Conservation (phyloP, 1,140 invertebrate genomes). For the Artemia franciscana region DNA sequence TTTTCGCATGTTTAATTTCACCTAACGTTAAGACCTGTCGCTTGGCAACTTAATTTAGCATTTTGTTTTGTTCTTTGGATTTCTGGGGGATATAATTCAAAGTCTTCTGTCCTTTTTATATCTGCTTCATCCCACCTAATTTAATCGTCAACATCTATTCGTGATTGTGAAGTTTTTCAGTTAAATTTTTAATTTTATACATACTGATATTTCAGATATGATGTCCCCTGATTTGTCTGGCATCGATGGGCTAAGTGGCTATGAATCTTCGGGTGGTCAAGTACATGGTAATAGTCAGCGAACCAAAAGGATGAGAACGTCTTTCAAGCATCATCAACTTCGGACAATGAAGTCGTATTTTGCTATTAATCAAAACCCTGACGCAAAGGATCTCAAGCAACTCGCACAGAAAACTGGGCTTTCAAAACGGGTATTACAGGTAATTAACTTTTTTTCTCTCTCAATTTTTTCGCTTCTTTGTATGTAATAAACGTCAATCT, state of each 20-base stretch:
- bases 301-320: slow-evolving; percentile 81
- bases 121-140: no score
- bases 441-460: slow-evolving; percentile 24
- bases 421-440: slow-evolving; percentile 84
- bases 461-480: no score
- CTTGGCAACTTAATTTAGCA: no score
- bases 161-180: no score
- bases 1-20: no score
- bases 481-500: neutral
- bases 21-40: no score
- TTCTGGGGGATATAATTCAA: no score
- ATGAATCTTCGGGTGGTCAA: neutral
- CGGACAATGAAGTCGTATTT: slow-evolving; percentile 94
- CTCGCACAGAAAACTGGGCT: slow-evolving; percentile 87
- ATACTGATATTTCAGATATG: no score
- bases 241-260: neutral
- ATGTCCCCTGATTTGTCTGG: neutral
- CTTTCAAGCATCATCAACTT: slow-evolving; percentile 91
- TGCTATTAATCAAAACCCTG: slow-evolving; percentile 87
- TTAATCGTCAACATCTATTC: no score
- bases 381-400: slow-evolving; percentile 84
- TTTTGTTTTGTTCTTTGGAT: no score
- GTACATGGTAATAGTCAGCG: slow-evolving; percentile 20
- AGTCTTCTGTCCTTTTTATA: no score
- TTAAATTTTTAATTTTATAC: no score